Percentiles rank a stretch among this genome's conserved stretches.
These are phyloP conservation scores for Vesta saturnalis DNA, from an alignment of 2,888 invertebrate species.

Conservation along the genomic window DNA sequence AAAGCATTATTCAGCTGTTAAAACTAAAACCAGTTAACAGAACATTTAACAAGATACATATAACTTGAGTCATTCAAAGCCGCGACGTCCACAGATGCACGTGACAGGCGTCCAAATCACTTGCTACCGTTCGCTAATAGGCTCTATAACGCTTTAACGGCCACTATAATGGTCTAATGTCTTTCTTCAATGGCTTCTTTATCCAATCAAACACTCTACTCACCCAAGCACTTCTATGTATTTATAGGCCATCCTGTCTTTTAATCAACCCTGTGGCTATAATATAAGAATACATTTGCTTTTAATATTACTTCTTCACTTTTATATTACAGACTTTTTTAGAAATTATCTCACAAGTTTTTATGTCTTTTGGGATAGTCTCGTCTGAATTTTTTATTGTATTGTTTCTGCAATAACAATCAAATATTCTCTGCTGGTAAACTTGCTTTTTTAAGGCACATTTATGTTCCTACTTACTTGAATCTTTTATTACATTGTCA, in stretches of 20 bases:
- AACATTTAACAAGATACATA: conserved; percentile 52
- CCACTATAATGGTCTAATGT: conserved; percentile 52
- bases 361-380: neutral
- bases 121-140: conserved; percentile 38
- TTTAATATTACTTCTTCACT: conserved; percentile 17
- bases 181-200: conserved; percentile 54
- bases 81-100: conserved; percentile 42
- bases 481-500: neutral
- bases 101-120: conserved; percentile 51
- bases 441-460: neutral
- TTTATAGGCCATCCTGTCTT: conserved; percentile 34
- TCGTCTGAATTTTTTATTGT: conserved; percentile 5
- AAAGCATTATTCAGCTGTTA: conserved; percentile 27
- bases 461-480: neutral
- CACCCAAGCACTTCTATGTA: conserved; percentile 32
- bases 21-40: conserved; percentile 38
- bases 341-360: neutral
- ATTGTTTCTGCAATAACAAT: neutral
- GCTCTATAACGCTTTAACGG: conserved; percentile 45
- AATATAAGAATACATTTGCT: conserved; percentile 26
- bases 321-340: neutral
- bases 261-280: conserved; percentile 29
- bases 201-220: conserved; percentile 51
- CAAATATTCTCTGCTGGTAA: neutral
- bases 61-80: conserved; percentile 44